Percentiles rank a stretch among this genome's conserved stretches.
phyloP scores from a whole-genome alignment of 2,113 vertebrate genomes.

The Cyprinodon brontotheroides region DNA sequence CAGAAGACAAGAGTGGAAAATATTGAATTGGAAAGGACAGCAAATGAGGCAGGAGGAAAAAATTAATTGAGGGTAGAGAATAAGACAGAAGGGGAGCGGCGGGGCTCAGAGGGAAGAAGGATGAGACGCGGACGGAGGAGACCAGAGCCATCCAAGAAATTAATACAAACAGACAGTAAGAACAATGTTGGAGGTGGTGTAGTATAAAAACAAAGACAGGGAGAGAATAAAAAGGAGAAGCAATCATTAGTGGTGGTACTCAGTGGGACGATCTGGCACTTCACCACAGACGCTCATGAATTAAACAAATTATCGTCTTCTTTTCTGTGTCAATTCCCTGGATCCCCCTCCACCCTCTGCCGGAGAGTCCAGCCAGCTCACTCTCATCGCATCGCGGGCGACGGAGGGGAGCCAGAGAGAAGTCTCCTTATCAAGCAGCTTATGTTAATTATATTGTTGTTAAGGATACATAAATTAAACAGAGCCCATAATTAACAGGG shows the following conservation, averaged over 20 bases:
- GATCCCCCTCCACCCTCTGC: conserved; percentile 31
- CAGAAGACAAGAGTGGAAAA: conserved; percentile 61
- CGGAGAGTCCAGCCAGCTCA: conserved; percentile 54
- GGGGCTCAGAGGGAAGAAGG: conserved; percentile 55
- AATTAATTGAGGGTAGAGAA: conserved; percentile 71
- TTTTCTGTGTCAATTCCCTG: conserved; percentile 74
- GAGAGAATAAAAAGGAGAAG: conserved; percentile 22
- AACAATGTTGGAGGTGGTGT: conserved; percentile 47
- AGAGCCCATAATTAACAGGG: conserved; percentile 74
- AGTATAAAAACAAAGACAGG: conserved; percentile 54
- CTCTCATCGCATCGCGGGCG: conserved; percentile 57
- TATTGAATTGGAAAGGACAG: conserved; percentile 70
- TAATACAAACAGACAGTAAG: conserved; percentile 55
- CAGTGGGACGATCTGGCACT: conserved; percentile 70
- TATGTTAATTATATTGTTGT: conserved; percentile 78
- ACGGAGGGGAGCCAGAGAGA: conserved; percentile 54
- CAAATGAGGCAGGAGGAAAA: conserved; percentile 71
- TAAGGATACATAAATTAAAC: conserved; percentile 75
- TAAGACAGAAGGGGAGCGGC: conserved; percentile 54
- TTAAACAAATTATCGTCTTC: conserved; percentile 77
- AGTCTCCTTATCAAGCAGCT: conserved; percentile 63
- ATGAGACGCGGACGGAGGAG: conserved; percentile 31
- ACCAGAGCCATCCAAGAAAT: conserved; percentile 48
- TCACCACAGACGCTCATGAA: conserved; percentile 76
- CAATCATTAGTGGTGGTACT: conserved; percentile 68